Percentiles rank a stretch among this genome's conserved stretches.
Evolutionary conservation across 2,113 vertebrate genomes (phyloP).

Genomic region (Erpornis zantholeuca): DNA sequence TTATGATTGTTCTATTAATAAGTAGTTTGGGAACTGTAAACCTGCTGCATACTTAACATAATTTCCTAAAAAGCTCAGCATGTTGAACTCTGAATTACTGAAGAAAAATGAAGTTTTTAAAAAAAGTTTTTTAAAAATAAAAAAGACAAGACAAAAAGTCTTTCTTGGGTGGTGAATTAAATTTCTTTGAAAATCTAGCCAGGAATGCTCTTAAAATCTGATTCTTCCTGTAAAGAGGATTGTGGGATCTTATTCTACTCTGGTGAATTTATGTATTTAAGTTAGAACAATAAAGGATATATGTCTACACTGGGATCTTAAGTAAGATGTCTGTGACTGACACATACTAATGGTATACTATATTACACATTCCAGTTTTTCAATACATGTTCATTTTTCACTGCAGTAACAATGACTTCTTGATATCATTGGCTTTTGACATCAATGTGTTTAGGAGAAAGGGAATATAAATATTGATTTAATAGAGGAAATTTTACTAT

Average conservation of each 20-base stretch:
- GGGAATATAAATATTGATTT: not conserved
- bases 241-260: not conserved
- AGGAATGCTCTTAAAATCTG: not conserved
- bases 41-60: not conserved
- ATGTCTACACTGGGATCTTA: not conserved
- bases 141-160: rapidly evolving
- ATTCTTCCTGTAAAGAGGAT: not conserved
- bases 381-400: not conserved
- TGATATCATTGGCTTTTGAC: not conserved
- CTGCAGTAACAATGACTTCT: not conserved
- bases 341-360: not conserved
- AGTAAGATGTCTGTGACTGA: not conserved
- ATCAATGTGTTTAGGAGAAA: not conserved
- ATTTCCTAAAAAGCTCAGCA: not conserved
- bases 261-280: not conserved
- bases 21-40: not conserved
- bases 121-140: not conserved
- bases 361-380: not conserved
- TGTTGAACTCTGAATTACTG: not conserved
- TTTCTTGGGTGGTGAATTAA: not conserved
- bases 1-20: not conserved
- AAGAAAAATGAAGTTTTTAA: not conserved
- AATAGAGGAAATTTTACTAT: not conserved
- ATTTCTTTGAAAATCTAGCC: not conserved
- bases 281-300: not conserved